Evolutionary conservation across 1,140 invertebrate species (phyloP), one percentile per base, ranked within the genome.

Genomic region (Brachionus sp.): DNA sequence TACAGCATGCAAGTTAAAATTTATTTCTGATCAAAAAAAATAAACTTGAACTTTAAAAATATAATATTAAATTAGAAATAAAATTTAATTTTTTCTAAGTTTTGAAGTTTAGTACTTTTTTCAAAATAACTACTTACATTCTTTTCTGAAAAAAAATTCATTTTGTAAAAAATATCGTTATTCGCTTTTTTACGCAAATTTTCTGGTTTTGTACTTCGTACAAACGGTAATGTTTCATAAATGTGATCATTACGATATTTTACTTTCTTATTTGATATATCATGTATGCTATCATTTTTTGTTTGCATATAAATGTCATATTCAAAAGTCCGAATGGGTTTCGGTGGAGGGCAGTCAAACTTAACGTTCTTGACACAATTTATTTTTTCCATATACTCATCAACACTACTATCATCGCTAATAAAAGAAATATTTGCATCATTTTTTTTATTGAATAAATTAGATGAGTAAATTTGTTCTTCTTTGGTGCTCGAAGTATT

Each of bases 271-370:
- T 50, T 66, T n/a, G 29, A 19, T 23, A 57, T 57, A 19, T 57
- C 16, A 57, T 57, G 6, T 9, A 2, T 19, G n/a, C 19, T 12
- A 0, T 25, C 35, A 5, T 23, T 39, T 53, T 80, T 80, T 37
- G 9, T 9, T 62, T 80, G 10, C 25, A 80, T 10, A 80, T 80
- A 80, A 57, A 80, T 39, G 62, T 80, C 77, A 19, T 80, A 53
- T 29, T 80, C 77, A 80, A 80, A 80, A 80, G 77, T 80, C 7
- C 77, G 50, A 19, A 37, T 25, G n/a, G 77, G 77, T 37, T 80
- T 80, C 13, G 77, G 77, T 13, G 77, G 77, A 0, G 77, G 77
- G 46, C 39, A 25, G 6, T 29, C 46, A 57, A 80, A 80, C 25
- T 66, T 6, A 66, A 66, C 29, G 25, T 33, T 39, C 62, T 80